These are phyloP conservation scores for Sesamia inferens DNA, from an alignment of 2,888 invertebrate species.

Conservation along the genomic window DNA sequence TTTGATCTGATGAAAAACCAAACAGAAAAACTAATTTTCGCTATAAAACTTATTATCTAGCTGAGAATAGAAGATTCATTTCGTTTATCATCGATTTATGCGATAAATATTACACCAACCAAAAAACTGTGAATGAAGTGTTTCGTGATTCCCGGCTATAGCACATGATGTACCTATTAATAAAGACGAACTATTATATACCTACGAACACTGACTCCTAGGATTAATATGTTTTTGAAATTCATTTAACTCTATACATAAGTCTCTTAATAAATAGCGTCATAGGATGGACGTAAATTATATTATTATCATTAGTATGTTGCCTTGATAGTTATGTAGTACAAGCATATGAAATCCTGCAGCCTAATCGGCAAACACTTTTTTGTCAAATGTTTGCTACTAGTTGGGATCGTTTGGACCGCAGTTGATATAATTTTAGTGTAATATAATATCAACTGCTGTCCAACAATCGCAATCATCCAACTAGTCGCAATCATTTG, in stretches of 20 bases:
- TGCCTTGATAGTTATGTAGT: not conserved
- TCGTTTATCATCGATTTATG: not conserved
- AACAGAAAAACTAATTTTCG: not conserved
- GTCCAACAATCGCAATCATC: no score
- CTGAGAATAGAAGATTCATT: constrained; percentile 2
- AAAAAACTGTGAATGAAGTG: not conserved
- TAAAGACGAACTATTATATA: not conserved
- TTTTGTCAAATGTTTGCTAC: no score
- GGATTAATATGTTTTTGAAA: not conserved
- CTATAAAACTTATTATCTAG: not conserved
- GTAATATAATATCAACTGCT: no score
- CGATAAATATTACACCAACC: not conserved
- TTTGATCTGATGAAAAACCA: not conserved
- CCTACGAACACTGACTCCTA: not conserved
- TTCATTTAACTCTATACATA: not conserved
- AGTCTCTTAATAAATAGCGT: not conserved
- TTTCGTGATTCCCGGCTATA: not conserved
- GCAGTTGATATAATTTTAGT: no score
- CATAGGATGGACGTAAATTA: not conserved
- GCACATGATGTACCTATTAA: not conserved
- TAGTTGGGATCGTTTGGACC: no score
- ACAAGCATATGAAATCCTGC: no score
- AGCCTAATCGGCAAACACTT: no score
- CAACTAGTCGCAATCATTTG: no score
- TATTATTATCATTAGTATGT: not conserved